Base-by-base conservation (phyloP, 35 echinoderm and acorn worm genomes). In the Diadema setosum region DNA sequence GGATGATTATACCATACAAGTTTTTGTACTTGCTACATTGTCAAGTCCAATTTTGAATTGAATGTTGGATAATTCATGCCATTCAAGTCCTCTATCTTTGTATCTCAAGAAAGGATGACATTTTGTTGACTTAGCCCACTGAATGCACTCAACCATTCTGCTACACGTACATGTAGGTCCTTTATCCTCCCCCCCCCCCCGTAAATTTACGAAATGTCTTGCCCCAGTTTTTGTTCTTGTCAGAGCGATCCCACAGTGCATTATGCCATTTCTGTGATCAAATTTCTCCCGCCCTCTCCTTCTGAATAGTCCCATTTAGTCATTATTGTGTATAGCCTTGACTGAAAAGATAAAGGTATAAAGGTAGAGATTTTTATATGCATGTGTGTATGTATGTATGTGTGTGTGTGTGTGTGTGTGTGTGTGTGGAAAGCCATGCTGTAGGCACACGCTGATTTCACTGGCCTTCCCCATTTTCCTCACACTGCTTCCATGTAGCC, bases 271-370 rank as follows among this genome's bases (percentile, higher is more conserved):
- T 14, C 30, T 14, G 18, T 33, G 0, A 34, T 26, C 20, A n/a
- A 8, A 67, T 26, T 29, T 67, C 30, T 67, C n/a, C n/a, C n/a
- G n/a, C n/a, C n/a, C n/a, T n/a, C n/a, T n/a, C n/a, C n/a, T n/a
- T n/a, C n/a, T 67, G 63, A 67, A 67, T 67, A 31, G 63, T 67
- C 25, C 63, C 63, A 67, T 26, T 8, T 15, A 29, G 30, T 26
- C 63, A 67, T 67, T 67, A 67, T 67, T 67, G 25, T 67, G 63
- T 67, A n/a, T n/a, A 67, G 63, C 63, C 63, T 67, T 67, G 63
- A 67, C 63, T 67, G 27, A 67, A 34, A 67, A 67, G 37, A n/a
- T n/a, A n/a, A n/a, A n/a, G n/a, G n/a, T n/a, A n/a, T n/a, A n/a
- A n/a, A n/a, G n/a, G n/a, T n/a, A n/a, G n/a, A n/a, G n/a, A n/a